Evolutionary conservation across 2,888 invertebrate species (phyloP).

Genomic region (Piscicola geometra): DNA sequence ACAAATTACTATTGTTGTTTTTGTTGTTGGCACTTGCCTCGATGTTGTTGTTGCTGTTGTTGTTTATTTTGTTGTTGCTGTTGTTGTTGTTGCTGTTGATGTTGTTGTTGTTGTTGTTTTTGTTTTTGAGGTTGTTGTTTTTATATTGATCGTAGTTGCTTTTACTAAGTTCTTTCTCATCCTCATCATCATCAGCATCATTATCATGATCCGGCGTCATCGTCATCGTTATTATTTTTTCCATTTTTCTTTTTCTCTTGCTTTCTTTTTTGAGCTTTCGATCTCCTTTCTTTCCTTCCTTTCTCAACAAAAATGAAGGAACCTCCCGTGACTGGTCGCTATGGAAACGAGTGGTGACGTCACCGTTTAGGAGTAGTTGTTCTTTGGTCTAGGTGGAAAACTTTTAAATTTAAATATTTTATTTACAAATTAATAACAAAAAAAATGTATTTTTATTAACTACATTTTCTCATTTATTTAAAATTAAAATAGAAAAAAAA

Average conservation of each 20-base stretch:
- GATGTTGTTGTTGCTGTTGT: not conserved
- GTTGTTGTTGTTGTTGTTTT: not conserved
- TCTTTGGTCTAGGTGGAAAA: not conserved
- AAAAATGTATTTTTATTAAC: no score
- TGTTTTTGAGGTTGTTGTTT: not conserved
- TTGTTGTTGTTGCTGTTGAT: not conserved
- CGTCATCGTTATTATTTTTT: no score
- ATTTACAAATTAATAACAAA: not conserved
- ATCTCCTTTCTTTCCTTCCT: not conserved
- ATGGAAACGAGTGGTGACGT: slow-evolving; percentile 1
- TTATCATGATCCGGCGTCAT: not conserved
- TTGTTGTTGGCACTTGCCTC: no score
- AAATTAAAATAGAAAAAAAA: no score
- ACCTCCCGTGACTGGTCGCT: slow-evolving; percentile 5
- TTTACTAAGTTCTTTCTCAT: not conserved
- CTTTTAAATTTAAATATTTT: not conserved
- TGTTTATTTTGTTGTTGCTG: not conserved
- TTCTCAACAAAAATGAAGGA: slow-evolving; percentile 3
- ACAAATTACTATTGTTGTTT: not conserved
- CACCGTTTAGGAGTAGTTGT: slow-evolving; percentile 6
- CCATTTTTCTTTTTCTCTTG: no score
- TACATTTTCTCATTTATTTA: no score
- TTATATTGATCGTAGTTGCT: not conserved
- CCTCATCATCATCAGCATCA: not conserved
- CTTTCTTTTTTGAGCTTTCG: no score